Percentiles rank a stretch among this genome's conserved stretches.
Evolutionary conservation across 2,797 vertebrate genomes (phyloP).

Genomic region (Varecia variegata): DNA sequence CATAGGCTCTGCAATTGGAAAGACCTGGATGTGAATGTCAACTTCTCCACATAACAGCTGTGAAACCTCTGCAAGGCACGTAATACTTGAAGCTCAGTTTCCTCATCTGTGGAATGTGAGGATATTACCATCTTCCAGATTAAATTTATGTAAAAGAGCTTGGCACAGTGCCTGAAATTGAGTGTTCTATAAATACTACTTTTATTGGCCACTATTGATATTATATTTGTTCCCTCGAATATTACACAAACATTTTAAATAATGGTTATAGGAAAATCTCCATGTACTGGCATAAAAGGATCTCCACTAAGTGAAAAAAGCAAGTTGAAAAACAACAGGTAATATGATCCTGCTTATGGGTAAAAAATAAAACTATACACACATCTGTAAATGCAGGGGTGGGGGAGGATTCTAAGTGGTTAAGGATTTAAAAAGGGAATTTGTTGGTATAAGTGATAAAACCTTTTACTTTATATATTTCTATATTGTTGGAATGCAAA

Average conservation of each 20-base stretch:
- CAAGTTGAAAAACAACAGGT: neutral
- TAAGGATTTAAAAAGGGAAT: neutral
- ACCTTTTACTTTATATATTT: neutral
- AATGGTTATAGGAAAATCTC: conserved; percentile 27
- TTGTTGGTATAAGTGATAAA: neutral
- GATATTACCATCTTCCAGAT: neutral
- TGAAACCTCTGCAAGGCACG: neutral
- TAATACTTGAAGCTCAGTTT: neutral
- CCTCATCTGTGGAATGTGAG: neutral
- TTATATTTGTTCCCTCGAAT: neutral
- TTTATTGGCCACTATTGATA: conserved; percentile 9
- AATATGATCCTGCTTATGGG: neutral
- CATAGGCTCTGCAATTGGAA: neutral
- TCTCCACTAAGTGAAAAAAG: neutral
- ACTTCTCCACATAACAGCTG: neutral
- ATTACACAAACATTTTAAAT: conserved; percentile 26
- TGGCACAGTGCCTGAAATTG: neutral
- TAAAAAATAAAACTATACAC: conserved; percentile 19
- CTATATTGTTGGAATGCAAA: neutral
- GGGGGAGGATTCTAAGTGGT: neutral
- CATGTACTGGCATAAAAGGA: neutral
- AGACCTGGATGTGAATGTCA: neutral
- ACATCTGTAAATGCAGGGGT: neutral
- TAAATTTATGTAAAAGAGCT: neutral
- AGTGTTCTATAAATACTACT: neutral